A percentile compares a stretch with the other conserved stretches of the same genome.
These are phyloP conservation scores for Liparis tanakae DNA, from an alignment of 2,797 vertebrate species.

Conservation along the genomic window DNA sequence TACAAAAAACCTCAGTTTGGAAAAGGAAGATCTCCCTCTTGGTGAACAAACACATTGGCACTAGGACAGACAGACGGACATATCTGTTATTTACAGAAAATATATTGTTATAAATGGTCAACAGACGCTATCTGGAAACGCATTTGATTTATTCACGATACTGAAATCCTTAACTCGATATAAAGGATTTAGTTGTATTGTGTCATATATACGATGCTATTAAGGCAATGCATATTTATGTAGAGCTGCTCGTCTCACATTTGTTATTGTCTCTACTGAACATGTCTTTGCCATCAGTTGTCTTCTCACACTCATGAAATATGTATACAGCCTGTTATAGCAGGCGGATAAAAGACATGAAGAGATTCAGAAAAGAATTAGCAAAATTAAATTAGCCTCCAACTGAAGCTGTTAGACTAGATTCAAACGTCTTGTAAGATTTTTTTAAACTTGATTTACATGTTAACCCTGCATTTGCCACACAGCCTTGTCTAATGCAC, in stretches of 20 bases:
- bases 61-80: neutral
- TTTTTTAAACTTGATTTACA: neutral
- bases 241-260: neutral
- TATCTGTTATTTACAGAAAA: too few relatives aligned
- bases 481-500: neutral
- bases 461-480: neutral
- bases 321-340: neutral
- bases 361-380: neutral
- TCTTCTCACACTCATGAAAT: slow-evolving; percentile 5
- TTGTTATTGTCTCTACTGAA: slow-evolving; percentile 7
- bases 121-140: too few relatives aligned
- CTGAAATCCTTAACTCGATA: too few relatives aligned
- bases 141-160: too few relatives aligned
- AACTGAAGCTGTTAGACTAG: neutral
- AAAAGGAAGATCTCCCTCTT: neutral
- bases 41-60: neutral
- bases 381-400: neutral
- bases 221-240: neutral
- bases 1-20: neutral
- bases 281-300: neutral
- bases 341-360: neutral
- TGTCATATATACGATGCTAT: too few relatives aligned
- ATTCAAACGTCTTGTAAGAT: neutral
- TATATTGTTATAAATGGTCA: too few relatives aligned
- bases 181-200: too few relatives aligned